Evolutionary conservation across 1,140 invertebrate genomes (phyloP).

Genomic region (Drosophila ananassae): DNA sequence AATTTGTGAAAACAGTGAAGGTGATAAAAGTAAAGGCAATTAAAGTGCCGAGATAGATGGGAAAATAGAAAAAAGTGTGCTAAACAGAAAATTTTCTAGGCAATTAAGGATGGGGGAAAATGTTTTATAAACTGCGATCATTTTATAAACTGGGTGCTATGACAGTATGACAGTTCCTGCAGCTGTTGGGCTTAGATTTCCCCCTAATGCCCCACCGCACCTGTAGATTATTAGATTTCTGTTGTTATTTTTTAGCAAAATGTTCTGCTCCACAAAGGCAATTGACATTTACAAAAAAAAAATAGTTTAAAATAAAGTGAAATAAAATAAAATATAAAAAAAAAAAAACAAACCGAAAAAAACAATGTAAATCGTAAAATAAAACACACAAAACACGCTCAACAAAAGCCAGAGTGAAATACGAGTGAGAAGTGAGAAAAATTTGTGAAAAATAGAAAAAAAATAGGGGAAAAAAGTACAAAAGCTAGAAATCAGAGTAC

Average conservation of each 20-base stretch:
- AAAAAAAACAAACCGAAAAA: constrained; percentile 41
- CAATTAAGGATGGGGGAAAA: not conserved
- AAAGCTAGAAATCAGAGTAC: not conserved
- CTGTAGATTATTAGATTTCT: constrained; percentile 37
- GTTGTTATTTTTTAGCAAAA: constrained; percentile 55
- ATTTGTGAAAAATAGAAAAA: constrained; percentile 30
- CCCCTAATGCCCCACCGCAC: not conserved
- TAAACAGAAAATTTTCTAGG: not conserved
- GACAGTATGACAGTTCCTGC: constrained; percentile 39
- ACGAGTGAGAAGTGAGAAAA: constrained; percentile 42
- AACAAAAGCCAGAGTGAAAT: constrained; percentile 50
- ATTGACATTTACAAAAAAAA: constrained; percentile 73
- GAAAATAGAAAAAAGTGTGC: constrained; percentile 2
- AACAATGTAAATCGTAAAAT: constrained; percentile 51
- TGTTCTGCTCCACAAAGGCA: constrained; percentile 56
- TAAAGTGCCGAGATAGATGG: constrained; percentile 23
- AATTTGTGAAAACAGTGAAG: constrained; percentile 33
- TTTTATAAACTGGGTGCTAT: too few relatives aligned
- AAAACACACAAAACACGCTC: constrained; percentile 17
- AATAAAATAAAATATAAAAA: constrained; percentile 38
- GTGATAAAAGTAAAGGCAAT: constrained; percentile 48
- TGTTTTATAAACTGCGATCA: not conserved
- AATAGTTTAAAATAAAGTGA: constrained; percentile 22
- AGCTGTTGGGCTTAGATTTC: constrained; percentile 32
- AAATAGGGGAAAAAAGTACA: not conserved